phyloP scores from a whole-genome alignment of 2,797 vertebrate genomes.

The Zalophus californianus region DNA sequence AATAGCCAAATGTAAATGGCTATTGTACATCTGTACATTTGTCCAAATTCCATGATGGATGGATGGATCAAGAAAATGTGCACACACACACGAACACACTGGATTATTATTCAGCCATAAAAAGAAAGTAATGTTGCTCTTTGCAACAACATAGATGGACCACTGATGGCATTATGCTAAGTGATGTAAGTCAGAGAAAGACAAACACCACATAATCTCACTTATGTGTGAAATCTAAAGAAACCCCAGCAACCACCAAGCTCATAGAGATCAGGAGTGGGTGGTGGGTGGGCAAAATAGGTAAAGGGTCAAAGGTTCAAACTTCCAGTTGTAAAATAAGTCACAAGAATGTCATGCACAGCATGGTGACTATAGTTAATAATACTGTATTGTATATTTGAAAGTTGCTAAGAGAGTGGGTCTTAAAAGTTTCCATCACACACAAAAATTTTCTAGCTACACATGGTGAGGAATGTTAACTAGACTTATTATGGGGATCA shows the following conservation, averaged over 20 bases:
- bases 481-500: neutral
- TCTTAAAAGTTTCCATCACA: neutral
- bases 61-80: neutral
- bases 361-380: neutral
- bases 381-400: neutral
- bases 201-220: neutral
- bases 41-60: neutral
- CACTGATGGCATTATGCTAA: neutral
- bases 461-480: neutral
- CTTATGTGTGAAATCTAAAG: neutral
- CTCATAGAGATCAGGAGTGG: neutral
- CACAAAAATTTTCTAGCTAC: neutral
- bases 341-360: neutral
- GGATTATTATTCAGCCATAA: neutral
- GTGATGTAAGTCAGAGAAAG: neutral
- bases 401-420: neutral
- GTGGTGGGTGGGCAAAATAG: neutral
- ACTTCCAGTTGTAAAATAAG: neutral
- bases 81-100: neutral
- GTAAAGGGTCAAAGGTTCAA: neutral
- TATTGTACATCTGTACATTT: too few relatives aligned
- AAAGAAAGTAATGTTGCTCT: neutral
- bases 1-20: neutral
- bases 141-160: neutral
- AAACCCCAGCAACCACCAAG: neutral